Evolutionary conservation across 2,888 invertebrate species (phyloP), one percentile per base, ranked within the genome.

Genomic region (Pristionchus entomophagus): DNA sequence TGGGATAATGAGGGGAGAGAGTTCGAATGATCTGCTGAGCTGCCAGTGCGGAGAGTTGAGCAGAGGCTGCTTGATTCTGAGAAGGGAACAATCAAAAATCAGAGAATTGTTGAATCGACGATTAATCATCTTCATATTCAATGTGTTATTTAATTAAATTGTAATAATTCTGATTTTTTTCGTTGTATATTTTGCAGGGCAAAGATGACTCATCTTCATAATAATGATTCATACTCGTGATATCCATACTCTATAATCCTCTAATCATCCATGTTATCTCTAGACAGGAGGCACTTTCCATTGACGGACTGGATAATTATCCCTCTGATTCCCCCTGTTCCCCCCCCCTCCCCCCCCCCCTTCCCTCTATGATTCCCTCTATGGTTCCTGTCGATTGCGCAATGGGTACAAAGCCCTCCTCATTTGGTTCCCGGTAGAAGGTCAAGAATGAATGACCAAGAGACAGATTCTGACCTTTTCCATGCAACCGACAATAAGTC

Each of bases 311-410:
- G 38, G n/a, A 14, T 69, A 69, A 69, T 69, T 69, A 69, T 29
- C 69, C 69, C n/a, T n/a, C 10, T 81, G n/a, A 45, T 4, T 35
- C 56, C 22, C 35, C 81, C 29, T 17, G 10, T 53, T 29, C 35
- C 56, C 41, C 35, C 81, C n/a, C 81, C 19, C n/a, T n/a, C 14
- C 35, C 56, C 56, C 6, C 35, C 19, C 53, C n/a, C 29, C 41
- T 77, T n/a, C n/a, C n/a, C 22, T 80, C 80, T 22, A 49, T 51
- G 14, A 22, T 80, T 51, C 80, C 38, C 22, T 80, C 80, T 22
- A 49, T 51, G 14, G n/a, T 80, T 51, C 80, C 26, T 32, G n/a
- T 80, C 22, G 26, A 81, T 81, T 53, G 26, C 56, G 81, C 38
- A 81, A 81, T 38, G 0, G 32, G 26, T 41, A 78, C 49, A 78